A percentile compares a stretch with the other conserved stretches of the same genome.
These are phyloP conservation scores for Huso huso DNA, from an alignment of 2,797 vertebrate species.

Conservation along the genomic window DNA sequence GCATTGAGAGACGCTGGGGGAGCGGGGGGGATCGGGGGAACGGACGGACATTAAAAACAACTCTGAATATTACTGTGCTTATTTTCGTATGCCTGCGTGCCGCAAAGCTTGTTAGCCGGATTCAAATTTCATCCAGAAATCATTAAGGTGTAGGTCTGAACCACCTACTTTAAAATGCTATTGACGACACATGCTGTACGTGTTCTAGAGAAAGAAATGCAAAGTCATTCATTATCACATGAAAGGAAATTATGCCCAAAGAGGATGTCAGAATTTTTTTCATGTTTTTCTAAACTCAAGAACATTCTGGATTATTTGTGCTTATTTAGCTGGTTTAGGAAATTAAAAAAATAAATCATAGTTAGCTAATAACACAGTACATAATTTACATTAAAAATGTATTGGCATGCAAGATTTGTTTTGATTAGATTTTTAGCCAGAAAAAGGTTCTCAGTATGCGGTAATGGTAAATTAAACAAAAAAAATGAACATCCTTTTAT, in stretches of 20 bases:
- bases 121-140: no score
- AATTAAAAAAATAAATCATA: conserved; percentile 26
- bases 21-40: no score
- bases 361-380: conserved; percentile 51
- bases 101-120: no score
- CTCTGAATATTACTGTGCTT: no score
- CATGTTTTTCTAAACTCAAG: conserved; percentile 8
- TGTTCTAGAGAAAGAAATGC: background rate
- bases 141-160: no score
- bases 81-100: no score
- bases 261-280: background rate
- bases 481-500: conserved; percentile 24
- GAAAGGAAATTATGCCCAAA: background rate
- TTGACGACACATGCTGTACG: no score
- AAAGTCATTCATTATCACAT: background rate
- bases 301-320: conserved; percentile 1
- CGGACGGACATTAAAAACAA: no score
- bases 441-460: conserved; percentile 29
- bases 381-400: conserved; percentile 58
- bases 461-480: conserved; percentile 23
- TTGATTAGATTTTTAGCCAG: conserved; percentile 43
- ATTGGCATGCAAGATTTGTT: conserved; percentile 40
- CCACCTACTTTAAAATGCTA: no score
- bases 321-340: conserved; percentile 20
- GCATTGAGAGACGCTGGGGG: no score